Conservation (phyloP, 2,888 invertebrate species). For the Elegia similella region DNA sequence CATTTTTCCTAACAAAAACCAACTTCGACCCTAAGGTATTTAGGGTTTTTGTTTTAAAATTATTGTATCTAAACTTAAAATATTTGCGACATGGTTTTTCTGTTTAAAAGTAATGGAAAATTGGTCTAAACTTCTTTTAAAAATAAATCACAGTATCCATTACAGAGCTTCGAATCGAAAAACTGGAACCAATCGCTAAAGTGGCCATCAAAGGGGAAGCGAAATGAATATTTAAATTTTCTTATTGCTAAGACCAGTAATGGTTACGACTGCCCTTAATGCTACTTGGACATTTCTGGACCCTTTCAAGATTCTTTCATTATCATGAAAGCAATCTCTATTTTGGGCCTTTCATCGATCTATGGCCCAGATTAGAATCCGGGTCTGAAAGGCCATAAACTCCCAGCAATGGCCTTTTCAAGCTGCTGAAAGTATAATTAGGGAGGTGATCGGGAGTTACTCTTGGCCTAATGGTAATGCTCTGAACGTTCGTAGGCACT, state of each 20-base stretch:
- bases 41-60: no score
- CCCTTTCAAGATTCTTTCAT: slow-evolving; percentile 58
- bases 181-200: slow-evolving; percentile 34
- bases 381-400: slow-evolving; percentile 44
- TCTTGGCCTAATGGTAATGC: slow-evolving; percentile 4
- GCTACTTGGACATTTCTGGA: slow-evolving; percentile 50
- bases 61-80: no score
- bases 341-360: slow-evolving; percentile 55
- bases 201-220: slow-evolving; percentile 28
- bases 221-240: slow-evolving; percentile 40
- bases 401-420: slow-evolving; percentile 40
- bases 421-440: slow-evolving; percentile 35
- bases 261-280: slow-evolving; percentile 44
- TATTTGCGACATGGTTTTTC: no score
- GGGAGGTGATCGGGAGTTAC: slow-evolving; percentile 22
- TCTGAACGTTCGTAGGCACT: not conserved
- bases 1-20: no score
- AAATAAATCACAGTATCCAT: slow-evolving; percentile 3
- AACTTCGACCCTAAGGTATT: no score
- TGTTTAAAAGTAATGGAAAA: no score
- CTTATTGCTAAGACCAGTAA: slow-evolving; percentile 37
- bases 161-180: slow-evolving; percentile 15
- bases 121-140: not conserved
- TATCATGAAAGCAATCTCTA: slow-evolving; percentile 60
- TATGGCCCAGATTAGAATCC: slow-evolving; percentile 52